phyloP scores from a whole-genome alignment of 2,797 vertebrate species.

The Labeo calbasu region DNA sequence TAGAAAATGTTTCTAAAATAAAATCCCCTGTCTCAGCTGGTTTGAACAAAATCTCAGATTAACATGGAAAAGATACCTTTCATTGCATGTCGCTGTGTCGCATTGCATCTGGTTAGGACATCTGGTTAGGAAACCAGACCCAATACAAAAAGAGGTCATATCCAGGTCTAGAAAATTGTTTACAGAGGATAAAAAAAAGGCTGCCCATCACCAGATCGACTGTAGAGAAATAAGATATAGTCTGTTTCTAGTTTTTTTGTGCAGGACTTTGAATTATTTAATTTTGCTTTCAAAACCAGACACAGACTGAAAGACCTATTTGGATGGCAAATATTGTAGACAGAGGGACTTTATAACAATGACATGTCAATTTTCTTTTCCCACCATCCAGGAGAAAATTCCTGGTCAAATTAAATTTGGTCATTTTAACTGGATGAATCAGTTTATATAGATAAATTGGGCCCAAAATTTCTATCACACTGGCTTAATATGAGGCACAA shows the following conservation, averaged over 20 bases:
- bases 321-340: neutral
- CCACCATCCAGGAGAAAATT: neutral
- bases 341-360: neutral
- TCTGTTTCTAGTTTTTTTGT: constrained; percentile 18
- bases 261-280: neutral
- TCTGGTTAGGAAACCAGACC: neutral
- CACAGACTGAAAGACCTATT: constrained; percentile 18
- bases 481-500: neutral
- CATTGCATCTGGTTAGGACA: too few relatives aligned
- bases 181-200: neutral
- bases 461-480: neutral
- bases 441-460: neutral
- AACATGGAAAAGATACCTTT: too few relatives aligned
- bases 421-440: neutral
- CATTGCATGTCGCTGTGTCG: too few relatives aligned
- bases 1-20: too few relatives aligned
- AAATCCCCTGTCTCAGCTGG: too few relatives aligned
- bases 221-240: neutral
- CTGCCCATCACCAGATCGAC: constrained; percentile 19
- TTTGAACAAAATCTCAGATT: too few relatives aligned
- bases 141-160: neutral
- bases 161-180: neutral
- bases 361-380: neutral
- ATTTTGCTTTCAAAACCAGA: constrained; percentile 9
- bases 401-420: neutral